Evolutionary conservation across 2,888 invertebrate genomes (phyloP), one percentile per base, ranked within the genome.

Genomic region (Hoplodrina blanda): DNA sequence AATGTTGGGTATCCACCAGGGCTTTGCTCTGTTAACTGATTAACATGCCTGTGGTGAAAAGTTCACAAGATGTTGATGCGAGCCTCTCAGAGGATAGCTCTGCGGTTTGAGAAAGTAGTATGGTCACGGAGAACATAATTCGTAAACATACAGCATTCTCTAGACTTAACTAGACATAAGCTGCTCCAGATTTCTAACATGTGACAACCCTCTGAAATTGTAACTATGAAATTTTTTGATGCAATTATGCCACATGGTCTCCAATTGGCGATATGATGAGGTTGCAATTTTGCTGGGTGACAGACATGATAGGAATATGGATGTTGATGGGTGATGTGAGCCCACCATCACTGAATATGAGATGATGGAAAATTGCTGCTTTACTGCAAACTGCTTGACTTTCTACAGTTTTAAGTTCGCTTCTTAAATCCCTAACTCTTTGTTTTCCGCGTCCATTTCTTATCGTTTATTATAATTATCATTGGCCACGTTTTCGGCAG

Each of bases 71-170:
- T 89, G 85, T 71, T 54, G 82, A 86, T 65, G 68, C 70, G 69
- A 79, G 92, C 85, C 92, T 91, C 88, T 94, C 89, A 82, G 92
- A 93, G 94, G 87, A 90, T 91, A 92, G 87, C 90, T 85, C 79
- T 73, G 82, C 86, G 85, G 87, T 85, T 89, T 91, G 95, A 94
- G 96, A 94, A 93, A 86, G 84, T 90, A 87, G 91, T 95, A 93
- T 95, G 94, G 81, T 89, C 90, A 90, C 87, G 91, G 93, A 88
- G 41, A 60, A 20, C 68, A 17, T 15, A 81, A 88, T 90, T 95
- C 90, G 90, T 92, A 89, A 87, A 85, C 94, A 93, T 95, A 93
- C 85, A 80, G 90, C 87, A 89, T 95, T 95, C 95, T 95, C 95
- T 93, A 92, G 93, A 94, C 94, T 93, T 90, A 90, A 90, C 89